These are phyloP conservation scores for Anthonomus grandis DNA, from an alignment of 1,140 invertebrate genomes.

Conservation along the genomic window DNA sequence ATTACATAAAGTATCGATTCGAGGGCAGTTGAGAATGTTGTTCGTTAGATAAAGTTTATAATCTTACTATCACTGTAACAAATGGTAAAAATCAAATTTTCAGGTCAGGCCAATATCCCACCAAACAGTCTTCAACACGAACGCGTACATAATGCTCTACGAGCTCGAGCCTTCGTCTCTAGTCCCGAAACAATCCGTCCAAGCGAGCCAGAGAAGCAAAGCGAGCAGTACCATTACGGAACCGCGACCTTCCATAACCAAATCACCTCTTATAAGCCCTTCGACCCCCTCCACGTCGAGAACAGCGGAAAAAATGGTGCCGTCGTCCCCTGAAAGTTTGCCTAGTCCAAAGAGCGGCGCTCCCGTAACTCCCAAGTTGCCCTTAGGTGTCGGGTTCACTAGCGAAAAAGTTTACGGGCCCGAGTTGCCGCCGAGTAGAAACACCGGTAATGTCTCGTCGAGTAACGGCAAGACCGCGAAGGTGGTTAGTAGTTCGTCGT, in stretches of 20 bases:
- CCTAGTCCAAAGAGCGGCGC: neutral
- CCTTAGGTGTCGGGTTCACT: conserved; percentile 25
- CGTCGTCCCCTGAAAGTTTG: neutral
- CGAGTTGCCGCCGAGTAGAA: conserved; percentile 37
- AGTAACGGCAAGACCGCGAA: conserved; percentile 28
- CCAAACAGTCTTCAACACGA: conserved; percentile 71
- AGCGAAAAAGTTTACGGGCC: conserved; percentile 45
- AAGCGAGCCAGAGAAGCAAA: conserved; percentile 37
- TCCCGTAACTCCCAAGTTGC: neutral
- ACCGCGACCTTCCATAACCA: conserved; percentile 2
- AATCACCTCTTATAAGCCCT: neutral
- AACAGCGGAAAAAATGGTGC: neutral
- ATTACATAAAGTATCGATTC: too few relatives aligned
- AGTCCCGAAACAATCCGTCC: conserved; percentile 33
- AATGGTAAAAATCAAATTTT: too few relatives aligned
- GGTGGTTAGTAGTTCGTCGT: conserved; percentile 14
- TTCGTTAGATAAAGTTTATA: neutral
- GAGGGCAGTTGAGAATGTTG: too few relatives aligned
- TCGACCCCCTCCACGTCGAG: neutral
- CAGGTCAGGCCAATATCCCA: conserved; percentile 71
- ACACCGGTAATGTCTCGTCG: neutral
- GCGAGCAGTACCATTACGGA: conserved; percentile 40
- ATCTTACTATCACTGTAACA: too few relatives aligned
- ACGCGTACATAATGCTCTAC: conserved; percentile 89
- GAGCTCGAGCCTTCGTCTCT: conserved; percentile 61